A percentile compares a stretch with the other conserved stretches of the same genome.
Conservation (phyloP, 92 coral and sea anemone species). For the Muricea muricata region DNA sequence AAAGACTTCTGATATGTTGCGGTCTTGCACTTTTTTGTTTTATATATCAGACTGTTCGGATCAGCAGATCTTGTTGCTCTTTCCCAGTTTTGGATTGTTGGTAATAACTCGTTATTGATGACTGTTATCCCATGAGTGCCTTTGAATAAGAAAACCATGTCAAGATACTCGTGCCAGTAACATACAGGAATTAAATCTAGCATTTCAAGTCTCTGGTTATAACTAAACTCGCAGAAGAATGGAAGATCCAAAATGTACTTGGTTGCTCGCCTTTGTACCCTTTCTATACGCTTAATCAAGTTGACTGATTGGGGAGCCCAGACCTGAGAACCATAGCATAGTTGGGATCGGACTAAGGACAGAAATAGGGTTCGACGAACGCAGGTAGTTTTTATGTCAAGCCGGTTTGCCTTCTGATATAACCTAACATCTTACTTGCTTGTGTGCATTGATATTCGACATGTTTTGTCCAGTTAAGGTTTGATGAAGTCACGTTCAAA, state of each 20-base stretch:
- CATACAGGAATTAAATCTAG: background rate
- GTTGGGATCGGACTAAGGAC: background rate
- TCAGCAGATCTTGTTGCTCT: too few species aligned
- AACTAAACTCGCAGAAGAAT: conserved; percentile 13
- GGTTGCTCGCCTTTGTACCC: conserved; percentile 29
- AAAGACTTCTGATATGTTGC: too few species aligned
- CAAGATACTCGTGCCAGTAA: background rate
- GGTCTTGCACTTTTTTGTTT: too few species aligned
- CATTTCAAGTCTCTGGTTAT: conserved; percentile 8
- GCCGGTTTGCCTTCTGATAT: conserved; percentile 1
- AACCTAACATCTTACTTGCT: conserved; percentile 19
- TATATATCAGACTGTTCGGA: too few species aligned
- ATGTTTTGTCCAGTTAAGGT: background rate
- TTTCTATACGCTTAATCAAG: conserved; percentile 8
- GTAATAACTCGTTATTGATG: background rate
- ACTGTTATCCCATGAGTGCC: background rate
- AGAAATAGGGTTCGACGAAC: background rate
- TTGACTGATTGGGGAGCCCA: conserved; percentile 16
- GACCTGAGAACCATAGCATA: background rate
- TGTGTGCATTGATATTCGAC: conserved; percentile 5
- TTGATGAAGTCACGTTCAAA: background rate
- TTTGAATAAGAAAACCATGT: background rate
- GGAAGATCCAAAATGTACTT: conserved; percentile 24
- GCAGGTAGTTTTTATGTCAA: conserved; percentile 8
- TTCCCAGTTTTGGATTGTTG: too few species aligned